These are phyloP conservation scores for Phanerotoma sp. DNA, from an alignment of 2,888 invertebrate species.

Conservation along the genomic window DNA sequence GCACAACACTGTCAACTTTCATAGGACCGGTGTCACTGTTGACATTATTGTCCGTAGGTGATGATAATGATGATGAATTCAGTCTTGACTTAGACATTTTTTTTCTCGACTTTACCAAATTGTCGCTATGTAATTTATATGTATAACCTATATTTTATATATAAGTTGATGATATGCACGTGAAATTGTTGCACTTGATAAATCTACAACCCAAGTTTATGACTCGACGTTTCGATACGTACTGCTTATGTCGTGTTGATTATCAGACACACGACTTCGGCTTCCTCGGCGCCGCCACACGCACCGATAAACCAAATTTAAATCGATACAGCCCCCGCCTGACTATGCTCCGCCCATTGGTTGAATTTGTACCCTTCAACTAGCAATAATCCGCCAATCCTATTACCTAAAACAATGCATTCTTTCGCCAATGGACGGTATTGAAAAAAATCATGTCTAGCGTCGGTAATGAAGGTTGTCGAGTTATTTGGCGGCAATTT, in stretches of 20 bases:
- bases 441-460: too few relatives aligned
- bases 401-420: too few relatives aligned
- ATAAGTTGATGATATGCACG: too few relatives aligned
- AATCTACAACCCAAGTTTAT: constrained; percentile 4
- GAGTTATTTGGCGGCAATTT: too few relatives aligned
- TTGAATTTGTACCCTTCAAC: too few relatives aligned
- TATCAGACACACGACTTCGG: constrained; percentile 8
- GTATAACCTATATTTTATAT: too few relatives aligned
- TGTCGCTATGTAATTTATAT: too few relatives aligned
- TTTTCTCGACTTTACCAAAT: not conserved
- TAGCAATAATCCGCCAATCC: too few relatives aligned
- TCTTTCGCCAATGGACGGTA: too few relatives aligned
- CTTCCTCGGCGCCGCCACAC: constrained; percentile 41
- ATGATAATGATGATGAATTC: not conserved
- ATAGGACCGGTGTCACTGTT: constrained; percentile 1
- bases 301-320: constrained; percentile 55
- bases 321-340: constrained; percentile 55
- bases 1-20: constrained; percentile 6
- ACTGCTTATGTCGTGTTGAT: constrained; percentile 15
- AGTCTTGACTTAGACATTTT: constrained; percentile 1
- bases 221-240: constrained; percentile 31
- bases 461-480: too few relatives aligned
- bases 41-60: not conserved
- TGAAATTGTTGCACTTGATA: not conserved
- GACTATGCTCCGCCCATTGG: constrained; percentile 35